These are phyloP conservation scores for Siniperca knerii DNA, from an alignment of 2,113 vertebrate species.

Conservation along the genomic window DNA sequence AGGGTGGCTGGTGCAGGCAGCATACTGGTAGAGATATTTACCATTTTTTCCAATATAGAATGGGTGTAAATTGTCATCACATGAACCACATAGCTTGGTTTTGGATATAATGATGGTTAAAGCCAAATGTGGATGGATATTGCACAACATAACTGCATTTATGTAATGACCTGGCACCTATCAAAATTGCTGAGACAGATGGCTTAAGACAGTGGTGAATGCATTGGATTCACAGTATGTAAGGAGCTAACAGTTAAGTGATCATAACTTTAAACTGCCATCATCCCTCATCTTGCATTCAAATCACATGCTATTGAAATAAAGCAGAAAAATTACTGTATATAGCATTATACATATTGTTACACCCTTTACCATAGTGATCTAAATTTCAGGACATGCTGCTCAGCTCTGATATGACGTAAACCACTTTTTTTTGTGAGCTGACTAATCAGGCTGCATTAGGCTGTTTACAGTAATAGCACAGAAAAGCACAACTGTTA, in stretches of 20 bases:
- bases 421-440: neutral
- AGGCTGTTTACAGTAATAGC: too few relatives aligned
- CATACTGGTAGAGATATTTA: too few relatives aligned
- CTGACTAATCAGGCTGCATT: neutral
- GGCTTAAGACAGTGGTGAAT: neutral
- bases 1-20: neutral
- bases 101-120: neutral
- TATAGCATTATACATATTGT: neutral
- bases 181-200: neutral
- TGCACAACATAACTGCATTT: neutral
- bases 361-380: neutral
- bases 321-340: neutral
- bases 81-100: neutral
- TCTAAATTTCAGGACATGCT: neutral
- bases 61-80: neutral
- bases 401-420: neutral
- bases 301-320: neutral
- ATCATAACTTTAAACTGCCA: neutral
- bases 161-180: neutral
- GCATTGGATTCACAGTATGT: neutral
- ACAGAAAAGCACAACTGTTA: too few relatives aligned
- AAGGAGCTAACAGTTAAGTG: neutral
- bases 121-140: too few relatives aligned
- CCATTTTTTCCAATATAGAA: too few relatives aligned
- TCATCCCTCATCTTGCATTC: neutral